Evolutionary conservation across 2,888 invertebrate species (phyloP).

Genomic region (Megamerina dolium): DNA sequence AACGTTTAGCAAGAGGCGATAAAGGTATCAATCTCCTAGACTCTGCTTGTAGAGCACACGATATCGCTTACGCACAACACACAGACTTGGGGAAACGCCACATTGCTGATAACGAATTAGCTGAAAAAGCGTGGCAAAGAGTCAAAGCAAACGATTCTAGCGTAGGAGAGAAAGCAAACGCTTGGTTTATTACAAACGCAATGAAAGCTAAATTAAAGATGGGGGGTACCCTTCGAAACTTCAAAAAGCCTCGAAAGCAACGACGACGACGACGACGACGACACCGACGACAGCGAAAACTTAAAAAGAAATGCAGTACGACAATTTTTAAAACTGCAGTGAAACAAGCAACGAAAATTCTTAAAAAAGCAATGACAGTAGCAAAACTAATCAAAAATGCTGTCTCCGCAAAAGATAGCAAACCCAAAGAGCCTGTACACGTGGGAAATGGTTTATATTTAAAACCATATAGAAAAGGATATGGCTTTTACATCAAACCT

Average conservation of each 20-base stretch:
- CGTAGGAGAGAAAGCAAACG: conserved; percentile 6
- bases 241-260: too few relatives aligned
- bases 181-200: background rate
- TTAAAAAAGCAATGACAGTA: background rate
- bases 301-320: background rate
- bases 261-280: background rate
- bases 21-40: conserved; percentile 29
- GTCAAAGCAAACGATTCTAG: conserved; percentile 9
- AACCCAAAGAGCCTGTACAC: background rate
- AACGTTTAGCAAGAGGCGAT: conserved; percentile 25
- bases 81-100: conserved; percentile 6
- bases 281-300: background rate
- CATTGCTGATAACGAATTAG: conserved; percentile 15
- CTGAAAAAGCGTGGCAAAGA: conserved; percentile 16
- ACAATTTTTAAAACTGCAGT: background rate
- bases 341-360: background rate
- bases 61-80: conserved; percentile 14
- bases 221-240: too few relatives aligned
- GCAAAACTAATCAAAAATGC: background rate
- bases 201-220: background rate
- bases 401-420: too few relatives aligned
- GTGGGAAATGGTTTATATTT: background rate
- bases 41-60: conserved; percentile 18
- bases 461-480: too few relatives aligned
- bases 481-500: too few relatives aligned